These are phyloP conservation scores for Ophion costatus DNA, from an alignment of 2,888 invertebrate species.

Conservation along the genomic window DNA sequence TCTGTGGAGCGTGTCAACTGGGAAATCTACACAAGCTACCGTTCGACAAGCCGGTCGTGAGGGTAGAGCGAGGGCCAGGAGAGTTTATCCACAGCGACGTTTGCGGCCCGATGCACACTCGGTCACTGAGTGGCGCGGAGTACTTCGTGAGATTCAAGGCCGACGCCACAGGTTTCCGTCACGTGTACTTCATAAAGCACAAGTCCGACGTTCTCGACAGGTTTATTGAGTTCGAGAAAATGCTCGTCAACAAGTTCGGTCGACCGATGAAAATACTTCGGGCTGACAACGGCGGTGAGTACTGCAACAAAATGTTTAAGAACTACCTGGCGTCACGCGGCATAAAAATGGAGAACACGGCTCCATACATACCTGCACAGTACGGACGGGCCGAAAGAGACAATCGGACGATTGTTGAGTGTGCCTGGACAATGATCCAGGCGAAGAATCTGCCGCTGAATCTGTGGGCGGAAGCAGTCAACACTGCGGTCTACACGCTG, in stretches of 20 bases:
- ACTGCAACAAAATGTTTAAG: constrained; percentile 9
- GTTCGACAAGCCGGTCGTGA: too few relatives aligned
- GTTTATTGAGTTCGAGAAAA: constrained; percentile 13
- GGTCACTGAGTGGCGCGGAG: constrained; percentile 8
- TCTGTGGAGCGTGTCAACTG: too few relatives aligned
- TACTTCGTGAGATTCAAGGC: constrained; percentile 65
- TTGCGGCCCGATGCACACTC: neutral
- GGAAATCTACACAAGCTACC: too few relatives aligned
- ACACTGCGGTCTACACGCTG: constrained; percentile 22
- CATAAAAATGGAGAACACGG: constrained; percentile 16
- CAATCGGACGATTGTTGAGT: constrained; percentile 60
- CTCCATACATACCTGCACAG: constrained; percentile 41
- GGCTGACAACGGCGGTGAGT: constrained; percentile 42
- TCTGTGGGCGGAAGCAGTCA: too few relatives aligned
- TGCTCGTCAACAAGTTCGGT: constrained; percentile 37
- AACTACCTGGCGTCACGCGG: neutral
- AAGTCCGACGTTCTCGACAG: constrained; percentile 2
- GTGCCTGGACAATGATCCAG: constrained; percentile 57
- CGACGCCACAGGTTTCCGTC: constrained; percentile 61
- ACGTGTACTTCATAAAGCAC: constrained; percentile 62
- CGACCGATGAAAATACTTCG: constrained; percentile 5
- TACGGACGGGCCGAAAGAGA: constrained; percentile 61
- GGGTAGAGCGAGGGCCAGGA: too few relatives aligned
- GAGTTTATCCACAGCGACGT: too few relatives aligned
- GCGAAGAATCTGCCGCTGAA: constrained; percentile 7